These are phyloP conservation scores for Sphaeramia orbicularis DNA, from an alignment of 2,797 vertebrate species.

Conservation along the genomic window DNA sequence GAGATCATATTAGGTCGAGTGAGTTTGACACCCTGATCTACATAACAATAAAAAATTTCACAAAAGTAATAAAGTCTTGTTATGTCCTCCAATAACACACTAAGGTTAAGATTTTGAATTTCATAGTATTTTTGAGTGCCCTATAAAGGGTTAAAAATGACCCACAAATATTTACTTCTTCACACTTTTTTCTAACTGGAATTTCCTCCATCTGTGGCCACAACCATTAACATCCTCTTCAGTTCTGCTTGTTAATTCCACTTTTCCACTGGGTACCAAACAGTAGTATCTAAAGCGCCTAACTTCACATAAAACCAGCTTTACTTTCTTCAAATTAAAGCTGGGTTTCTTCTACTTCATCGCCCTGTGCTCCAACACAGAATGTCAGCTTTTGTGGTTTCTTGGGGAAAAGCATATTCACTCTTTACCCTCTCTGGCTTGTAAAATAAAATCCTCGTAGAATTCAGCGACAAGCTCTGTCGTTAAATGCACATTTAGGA, in stretches of 20 bases:
- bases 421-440: background rate
- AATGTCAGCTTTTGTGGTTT: background rate
- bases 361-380: background rate
- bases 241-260: background rate
- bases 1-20: too few relatives aligned
- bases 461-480: background rate
- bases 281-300: background rate
- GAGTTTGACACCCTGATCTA: too few relatives aligned
- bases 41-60: too few relatives aligned
- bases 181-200: too few relatives aligned
- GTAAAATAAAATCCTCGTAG: background rate
- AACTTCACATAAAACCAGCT: conserved; percentile 6
- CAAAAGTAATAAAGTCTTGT: too few relatives aligned
- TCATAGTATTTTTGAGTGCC: too few relatives aligned
- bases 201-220: too few relatives aligned
- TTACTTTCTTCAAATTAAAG: too few relatives aligned
- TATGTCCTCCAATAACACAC: too few relatives aligned
- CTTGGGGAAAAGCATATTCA: background rate
- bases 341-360: background rate
- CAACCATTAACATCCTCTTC: background rate
- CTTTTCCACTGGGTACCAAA: background rate
- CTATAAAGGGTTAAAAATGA: too few relatives aligned
- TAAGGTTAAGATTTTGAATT: too few relatives aligned
- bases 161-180: too few relatives aligned
- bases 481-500: conserved; percentile 13